A percentile compares a stretch with the other conserved stretches of the same genome.
phyloP scores from a whole-genome alignment of 2,888 invertebrate species.

The Resseliella maxima region DNA sequence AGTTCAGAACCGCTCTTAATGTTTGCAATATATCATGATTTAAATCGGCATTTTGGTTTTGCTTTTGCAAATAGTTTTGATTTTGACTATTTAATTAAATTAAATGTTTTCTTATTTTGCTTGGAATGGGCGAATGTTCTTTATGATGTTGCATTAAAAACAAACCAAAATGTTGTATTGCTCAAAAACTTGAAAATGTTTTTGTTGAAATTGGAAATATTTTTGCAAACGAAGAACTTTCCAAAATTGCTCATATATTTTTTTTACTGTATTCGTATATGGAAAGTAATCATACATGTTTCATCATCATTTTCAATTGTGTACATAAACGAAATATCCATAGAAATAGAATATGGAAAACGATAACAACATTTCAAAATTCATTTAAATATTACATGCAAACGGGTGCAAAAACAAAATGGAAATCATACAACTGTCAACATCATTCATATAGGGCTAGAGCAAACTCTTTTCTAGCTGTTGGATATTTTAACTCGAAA shows the following conservation, averaged over 20 bases:
- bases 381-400: background rate
- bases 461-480: background rate
- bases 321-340: background rate
- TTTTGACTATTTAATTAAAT: constrained; percentile 23
- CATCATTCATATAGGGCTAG: constrained; percentile 19
- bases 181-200: too few relatives aligned
- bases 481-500: background rate
- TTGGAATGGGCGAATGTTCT: too few relatives aligned
- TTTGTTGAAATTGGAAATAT: background rate
- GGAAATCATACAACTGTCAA: constrained; percentile 40
- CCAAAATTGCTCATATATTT: constrained; percentile 5
- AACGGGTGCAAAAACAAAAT: constrained; percentile 10
- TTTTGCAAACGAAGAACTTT: background rate
- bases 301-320: background rate
- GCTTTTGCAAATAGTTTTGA: constrained; percentile 36
- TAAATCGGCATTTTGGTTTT: constrained; percentile 10
- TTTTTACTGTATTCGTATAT: background rate
- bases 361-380: constrained; percentile 27
- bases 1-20: background rate
- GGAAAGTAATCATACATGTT: constrained; percentile 20
- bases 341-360: too few relatives aligned
- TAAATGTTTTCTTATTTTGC: background rate
- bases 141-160: too few relatives aligned
- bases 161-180: too few relatives aligned
- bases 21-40: background rate